phyloP scores from a whole-genome alignment of 2,888 invertebrate species.

The Gisinianus flammeolus region DNA sequence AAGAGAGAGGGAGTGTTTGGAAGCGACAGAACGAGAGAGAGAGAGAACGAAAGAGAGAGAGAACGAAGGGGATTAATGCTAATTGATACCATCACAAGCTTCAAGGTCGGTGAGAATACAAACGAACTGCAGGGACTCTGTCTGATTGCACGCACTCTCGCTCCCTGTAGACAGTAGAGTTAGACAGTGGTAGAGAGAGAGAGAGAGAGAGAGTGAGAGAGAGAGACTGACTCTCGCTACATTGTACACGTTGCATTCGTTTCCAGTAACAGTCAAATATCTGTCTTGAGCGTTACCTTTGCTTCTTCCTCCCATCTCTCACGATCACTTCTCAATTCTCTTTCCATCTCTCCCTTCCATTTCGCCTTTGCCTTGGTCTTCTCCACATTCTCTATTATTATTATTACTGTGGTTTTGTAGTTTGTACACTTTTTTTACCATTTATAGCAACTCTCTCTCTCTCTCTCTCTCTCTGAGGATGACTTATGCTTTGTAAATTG shows the following conservation, averaged over 20 bases:
- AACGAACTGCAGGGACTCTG: constrained; percentile 24
- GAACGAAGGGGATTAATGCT: constrained; percentile 41
- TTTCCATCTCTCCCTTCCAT: background rate
- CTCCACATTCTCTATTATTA: background rate
- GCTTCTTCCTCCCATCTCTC: background rate
- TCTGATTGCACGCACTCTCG: constrained; percentile 22
- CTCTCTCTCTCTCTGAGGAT: constrained; percentile 11
- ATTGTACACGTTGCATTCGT: too few relatives aligned
- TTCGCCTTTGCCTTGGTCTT: background rate
- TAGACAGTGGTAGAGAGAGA: too few relatives aligned
- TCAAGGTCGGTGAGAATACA: constrained; percentile 21
- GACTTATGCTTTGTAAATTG: constrained; percentile 23
- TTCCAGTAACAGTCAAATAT: too few relatives aligned
- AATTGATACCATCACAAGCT: constrained; percentile 41
- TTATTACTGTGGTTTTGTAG: background rate
- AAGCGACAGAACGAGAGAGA: background rate
- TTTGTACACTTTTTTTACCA: background rate
- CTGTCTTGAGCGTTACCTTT: too few relatives aligned
- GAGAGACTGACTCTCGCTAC: too few relatives aligned
- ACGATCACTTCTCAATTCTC: background rate
- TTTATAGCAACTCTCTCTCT: background rate
- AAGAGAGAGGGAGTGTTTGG: constrained; percentile 1
- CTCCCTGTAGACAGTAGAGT: too few relatives aligned
- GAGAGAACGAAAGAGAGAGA: constrained; percentile 11
- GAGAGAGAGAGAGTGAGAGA: too few relatives aligned